Evolutionary conservation across 2,888 invertebrate genomes (phyloP).

Genomic region (Hydraecia micacea): DNA sequence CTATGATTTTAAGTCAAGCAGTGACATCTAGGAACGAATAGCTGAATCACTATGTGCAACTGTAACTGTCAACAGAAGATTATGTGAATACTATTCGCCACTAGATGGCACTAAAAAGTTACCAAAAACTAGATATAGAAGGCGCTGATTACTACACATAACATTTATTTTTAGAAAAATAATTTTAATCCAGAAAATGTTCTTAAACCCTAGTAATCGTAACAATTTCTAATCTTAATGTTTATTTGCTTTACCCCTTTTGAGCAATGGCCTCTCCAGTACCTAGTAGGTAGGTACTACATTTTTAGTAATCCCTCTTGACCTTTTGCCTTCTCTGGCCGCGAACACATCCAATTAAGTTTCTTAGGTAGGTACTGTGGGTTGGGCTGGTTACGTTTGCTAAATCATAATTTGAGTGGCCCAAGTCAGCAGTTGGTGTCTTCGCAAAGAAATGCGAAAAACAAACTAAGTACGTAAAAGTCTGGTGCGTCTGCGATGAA

Average conservation of each 20-base stretch:
- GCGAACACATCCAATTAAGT: background rate
- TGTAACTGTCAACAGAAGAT: background rate
- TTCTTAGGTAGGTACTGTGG: background rate
- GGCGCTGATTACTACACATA: background rate
- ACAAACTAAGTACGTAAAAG: too few species aligned
- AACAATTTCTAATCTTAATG: background rate
- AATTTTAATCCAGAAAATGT: background rate
- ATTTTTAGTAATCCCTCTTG: background rate
- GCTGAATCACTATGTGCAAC: conserved; percentile 1
- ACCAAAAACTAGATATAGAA: background rate
- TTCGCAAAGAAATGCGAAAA: background rate
- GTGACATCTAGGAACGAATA: conserved; percentile 68
- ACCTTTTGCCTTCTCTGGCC: background rate
- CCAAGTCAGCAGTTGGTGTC: background rate
- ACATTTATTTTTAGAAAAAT: background rate
- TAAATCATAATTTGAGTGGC: background rate
- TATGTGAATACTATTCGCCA: conserved; percentile 36
- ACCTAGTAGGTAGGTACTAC: too few species aligned
- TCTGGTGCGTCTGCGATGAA: background rate
- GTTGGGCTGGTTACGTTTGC: background rate
- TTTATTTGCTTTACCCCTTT: background rate
- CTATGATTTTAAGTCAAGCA: background rate
- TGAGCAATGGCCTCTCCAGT: background rate
- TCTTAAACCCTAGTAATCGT: background rate
- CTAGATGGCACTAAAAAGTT: conserved; percentile 48